A percentile compares a stretch with the other conserved stretches of the same genome.
These are phyloP conservation scores for Dendrolimus pini DNA, from an alignment of 2,888 invertebrate species.

Conservation along the genomic window DNA sequence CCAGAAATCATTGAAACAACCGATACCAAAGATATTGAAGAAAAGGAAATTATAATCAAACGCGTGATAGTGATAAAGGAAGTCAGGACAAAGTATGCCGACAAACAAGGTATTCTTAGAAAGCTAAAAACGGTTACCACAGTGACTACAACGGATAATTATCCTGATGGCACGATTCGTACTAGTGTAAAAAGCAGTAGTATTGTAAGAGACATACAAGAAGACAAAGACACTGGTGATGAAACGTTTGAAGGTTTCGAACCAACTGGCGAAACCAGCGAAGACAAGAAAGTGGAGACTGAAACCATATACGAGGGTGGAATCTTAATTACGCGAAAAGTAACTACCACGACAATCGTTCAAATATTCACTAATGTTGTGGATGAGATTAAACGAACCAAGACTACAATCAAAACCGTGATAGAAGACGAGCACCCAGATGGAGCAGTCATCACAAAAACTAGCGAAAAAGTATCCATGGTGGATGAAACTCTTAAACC, in stretches of 20 bases:
- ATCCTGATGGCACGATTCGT: constrained; percentile 25
- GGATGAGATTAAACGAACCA: constrained; percentile 37
- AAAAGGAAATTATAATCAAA: constrained; percentile 8
- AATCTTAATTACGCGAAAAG: constrained; percentile 40
- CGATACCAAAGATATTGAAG: constrained; percentile 13
- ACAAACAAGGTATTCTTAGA: constrained; percentile 15
- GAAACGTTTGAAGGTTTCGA: constrained; percentile 33
- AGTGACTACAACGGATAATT: constrained; percentile 24
- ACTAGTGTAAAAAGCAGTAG: constrained; percentile 26
- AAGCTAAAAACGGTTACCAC: constrained; percentile 25
- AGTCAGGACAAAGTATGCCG: constrained; percentile 19
- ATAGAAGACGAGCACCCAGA: constrained; percentile 59
- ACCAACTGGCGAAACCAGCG: constrained; percentile 28
- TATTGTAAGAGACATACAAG: constrained; percentile 16
- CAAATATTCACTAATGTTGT: constrained; percentile 35
- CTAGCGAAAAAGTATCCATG: constrained; percentile 50
- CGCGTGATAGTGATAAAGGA: constrained; percentile 13
- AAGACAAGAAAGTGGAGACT: constrained; percentile 30
- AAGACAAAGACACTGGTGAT: constrained; percentile 13
- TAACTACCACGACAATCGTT: constrained; percentile 35
- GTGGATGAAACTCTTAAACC: constrained; percentile 35
- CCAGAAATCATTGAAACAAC: constrained; percentile 13
- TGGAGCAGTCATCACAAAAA: constrained; percentile 49
- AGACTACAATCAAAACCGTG: constrained; percentile 45
- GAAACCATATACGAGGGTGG: constrained; percentile 37